phyloP scores from a whole-genome alignment of 2,113 vertebrate genomes.

The Oncorhynchus kisutch region DNA sequence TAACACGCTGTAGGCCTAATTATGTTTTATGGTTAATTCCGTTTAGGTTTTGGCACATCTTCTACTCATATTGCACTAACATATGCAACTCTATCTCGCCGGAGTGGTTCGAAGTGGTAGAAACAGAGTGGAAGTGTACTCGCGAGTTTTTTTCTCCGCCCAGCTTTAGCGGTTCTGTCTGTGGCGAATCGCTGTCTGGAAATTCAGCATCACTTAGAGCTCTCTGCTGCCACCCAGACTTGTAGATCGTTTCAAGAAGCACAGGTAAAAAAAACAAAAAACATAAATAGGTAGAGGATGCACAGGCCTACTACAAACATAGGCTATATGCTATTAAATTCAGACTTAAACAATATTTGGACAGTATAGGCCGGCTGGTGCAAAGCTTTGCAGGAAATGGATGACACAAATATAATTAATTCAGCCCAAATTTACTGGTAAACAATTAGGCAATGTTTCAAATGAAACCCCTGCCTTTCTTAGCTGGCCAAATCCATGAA shows the following conservation, averaged over 20 bases:
- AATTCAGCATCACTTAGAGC: slow-evolving; percentile 30
- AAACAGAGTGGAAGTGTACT: slow-evolving; percentile 29
- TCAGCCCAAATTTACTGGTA: no score
- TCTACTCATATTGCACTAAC: background rate
- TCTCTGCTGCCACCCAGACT: slow-evolving; percentile 64
- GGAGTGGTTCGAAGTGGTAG: slow-evolving; percentile 38
- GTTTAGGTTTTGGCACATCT: slow-evolving; percentile 30
- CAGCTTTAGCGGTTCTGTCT: slow-evolving; percentile 40
- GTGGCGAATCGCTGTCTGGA: slow-evolving; percentile 26
- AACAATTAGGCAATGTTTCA: no score
- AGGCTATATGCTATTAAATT: background rate
- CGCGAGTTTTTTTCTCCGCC: slow-evolving; percentile 55
- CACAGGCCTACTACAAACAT: background rate
- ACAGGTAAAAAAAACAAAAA: background rate
- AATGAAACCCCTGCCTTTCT: background rate
- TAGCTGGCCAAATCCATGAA: background rate
- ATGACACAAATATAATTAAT: background rate
- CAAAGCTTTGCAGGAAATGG: background rate
- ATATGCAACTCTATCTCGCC: slow-evolving; percentile 4
- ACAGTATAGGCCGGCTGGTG: background rate
- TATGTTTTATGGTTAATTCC: background rate
- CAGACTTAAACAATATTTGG: background rate
- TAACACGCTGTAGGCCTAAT: no score
- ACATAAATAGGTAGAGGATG: background rate
- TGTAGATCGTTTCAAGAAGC: background rate